phyloP scores from a whole-genome alignment of 2,113 vertebrate species.

The Tragelaphus strepsiceros region DNA sequence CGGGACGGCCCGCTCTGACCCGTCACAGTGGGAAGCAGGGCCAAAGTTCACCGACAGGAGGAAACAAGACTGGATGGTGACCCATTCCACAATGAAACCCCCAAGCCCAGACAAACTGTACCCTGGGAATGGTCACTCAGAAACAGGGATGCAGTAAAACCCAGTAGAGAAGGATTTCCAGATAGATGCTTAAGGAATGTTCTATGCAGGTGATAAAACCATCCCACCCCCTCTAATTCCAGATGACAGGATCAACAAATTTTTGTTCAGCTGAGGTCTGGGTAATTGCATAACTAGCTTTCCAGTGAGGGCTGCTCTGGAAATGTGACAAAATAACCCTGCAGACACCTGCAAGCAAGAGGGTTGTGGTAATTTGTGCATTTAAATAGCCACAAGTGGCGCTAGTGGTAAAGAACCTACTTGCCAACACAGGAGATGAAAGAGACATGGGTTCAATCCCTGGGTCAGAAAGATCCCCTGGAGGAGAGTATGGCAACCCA shows the following conservation, averaged over 20 bases:
- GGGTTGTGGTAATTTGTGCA: neutral
- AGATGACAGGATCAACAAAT: neutral
- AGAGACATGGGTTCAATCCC: neutral
- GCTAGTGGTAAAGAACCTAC: neutral
- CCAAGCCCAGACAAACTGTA: neutral
- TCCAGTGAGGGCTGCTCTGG: neutral
- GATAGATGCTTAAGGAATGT: neutral
- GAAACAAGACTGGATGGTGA: neutral
- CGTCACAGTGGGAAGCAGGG: neutral
- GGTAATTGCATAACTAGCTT: neutral
- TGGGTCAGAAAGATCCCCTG: neutral
- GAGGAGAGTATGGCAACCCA: neutral
- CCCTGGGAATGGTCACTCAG: neutral
- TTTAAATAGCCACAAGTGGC: neutral
- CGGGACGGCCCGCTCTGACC: neutral
- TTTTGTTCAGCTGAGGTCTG: neutral
- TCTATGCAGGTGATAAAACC: neutral
- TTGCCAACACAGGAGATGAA: neutral
- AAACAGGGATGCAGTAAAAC: conserved; percentile 8
- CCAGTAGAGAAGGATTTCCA: neutral
- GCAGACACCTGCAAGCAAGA: neutral
- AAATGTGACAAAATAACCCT: neutral
- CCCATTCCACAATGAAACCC: neutral
- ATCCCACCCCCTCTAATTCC: neutral
- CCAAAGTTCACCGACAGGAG: neutral